Evolutionary conservation across 2,113 vertebrate genomes (phyloP).

Genomic region (Riparia riparia): DNA sequence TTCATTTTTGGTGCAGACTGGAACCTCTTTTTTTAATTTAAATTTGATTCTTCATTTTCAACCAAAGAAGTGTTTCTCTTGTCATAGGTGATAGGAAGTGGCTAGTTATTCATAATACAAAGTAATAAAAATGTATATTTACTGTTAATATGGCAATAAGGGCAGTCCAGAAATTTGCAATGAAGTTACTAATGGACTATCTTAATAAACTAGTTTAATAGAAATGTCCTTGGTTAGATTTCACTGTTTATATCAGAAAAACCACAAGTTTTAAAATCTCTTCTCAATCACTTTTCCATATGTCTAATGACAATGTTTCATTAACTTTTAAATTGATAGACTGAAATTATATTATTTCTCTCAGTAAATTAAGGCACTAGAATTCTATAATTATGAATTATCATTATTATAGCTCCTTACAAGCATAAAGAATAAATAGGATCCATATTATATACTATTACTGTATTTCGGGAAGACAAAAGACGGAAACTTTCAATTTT

Average conservation of each 20-base stretch:
- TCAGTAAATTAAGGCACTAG: neutral
- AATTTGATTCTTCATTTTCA: neutral
- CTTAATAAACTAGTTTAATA: neutral
- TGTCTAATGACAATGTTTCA: neutral
- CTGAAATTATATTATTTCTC: neutral
- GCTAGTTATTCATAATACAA: neutral
- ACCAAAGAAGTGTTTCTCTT: neutral
- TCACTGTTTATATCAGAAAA: neutral
- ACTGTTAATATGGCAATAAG: neutral
- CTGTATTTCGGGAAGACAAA: neutral
- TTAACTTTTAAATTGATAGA: neutral
- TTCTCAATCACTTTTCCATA: neutral
- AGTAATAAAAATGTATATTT: neutral
- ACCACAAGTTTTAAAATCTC: fast-evolving
- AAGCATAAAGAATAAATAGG: neutral
- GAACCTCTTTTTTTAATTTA: neutral
- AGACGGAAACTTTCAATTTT: neutral
- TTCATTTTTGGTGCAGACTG: neutral
- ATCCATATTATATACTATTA: neutral
- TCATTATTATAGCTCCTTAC: fast-evolving
- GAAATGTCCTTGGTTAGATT: neutral
- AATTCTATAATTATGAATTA: neutral
- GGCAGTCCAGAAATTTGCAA: neutral
- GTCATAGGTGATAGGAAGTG: neutral
- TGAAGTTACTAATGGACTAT: neutral